These are phyloP conservation scores for Fopius arisanus DNA, from an alignment of 1,140 invertebrate species.

Conservation along the genomic window DNA sequence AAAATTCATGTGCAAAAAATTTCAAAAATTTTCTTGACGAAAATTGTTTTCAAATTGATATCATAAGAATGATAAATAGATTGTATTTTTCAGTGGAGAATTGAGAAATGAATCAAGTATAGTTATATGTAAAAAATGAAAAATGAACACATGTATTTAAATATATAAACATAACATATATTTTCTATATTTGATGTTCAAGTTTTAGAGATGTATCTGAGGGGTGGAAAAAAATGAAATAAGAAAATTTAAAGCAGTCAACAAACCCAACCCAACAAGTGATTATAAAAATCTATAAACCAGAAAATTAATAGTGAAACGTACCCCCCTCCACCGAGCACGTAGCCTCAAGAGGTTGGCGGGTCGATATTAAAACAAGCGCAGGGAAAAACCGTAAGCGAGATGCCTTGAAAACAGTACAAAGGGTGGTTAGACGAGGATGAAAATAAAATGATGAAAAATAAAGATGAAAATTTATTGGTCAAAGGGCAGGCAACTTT, in stretches of 20 bases:
- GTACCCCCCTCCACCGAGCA: slow-evolving; percentile 12
- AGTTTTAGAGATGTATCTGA: slow-evolving; percentile 62
- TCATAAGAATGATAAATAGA: slow-evolving; percentile 32
- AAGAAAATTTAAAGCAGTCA: slow-evolving; percentile 20
- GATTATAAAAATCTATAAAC: slow-evolving; percentile 2
- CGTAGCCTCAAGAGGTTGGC: slow-evolving; percentile 2
- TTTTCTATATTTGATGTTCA: slow-evolving; percentile 65
- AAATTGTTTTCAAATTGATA: background rate
- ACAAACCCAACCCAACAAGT: slow-evolving; percentile 1
- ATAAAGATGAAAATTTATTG: slow-evolving; percentile 43
- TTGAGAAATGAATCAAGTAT: slow-evolving; percentile 23
- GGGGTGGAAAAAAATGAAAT: slow-evolving; percentile 40
- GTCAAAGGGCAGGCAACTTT: slow-evolving; percentile 64
- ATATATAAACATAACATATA: slow-evolving; percentile 60
- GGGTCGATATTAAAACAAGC: slow-evolving; percentile 36
- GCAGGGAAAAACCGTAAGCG: slow-evolving; percentile 63
- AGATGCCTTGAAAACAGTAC: slow-evolving; percentile 68
- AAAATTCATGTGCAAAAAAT: background rate
- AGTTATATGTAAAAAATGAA: slow-evolving; percentile 34
- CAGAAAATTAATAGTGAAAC: slow-evolving; percentile 7
- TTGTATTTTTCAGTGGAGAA: slow-evolving; percentile 19
- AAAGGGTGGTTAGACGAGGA: slow-evolving; percentile 58
- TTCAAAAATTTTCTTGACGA: background rate
- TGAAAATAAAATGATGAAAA: slow-evolving; percentile 24
- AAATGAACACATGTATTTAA: slow-evolving; percentile 47